phyloP scores from a whole-genome alignment of 2,113 vertebrate species.

The Phainopepla nitens region DNA sequence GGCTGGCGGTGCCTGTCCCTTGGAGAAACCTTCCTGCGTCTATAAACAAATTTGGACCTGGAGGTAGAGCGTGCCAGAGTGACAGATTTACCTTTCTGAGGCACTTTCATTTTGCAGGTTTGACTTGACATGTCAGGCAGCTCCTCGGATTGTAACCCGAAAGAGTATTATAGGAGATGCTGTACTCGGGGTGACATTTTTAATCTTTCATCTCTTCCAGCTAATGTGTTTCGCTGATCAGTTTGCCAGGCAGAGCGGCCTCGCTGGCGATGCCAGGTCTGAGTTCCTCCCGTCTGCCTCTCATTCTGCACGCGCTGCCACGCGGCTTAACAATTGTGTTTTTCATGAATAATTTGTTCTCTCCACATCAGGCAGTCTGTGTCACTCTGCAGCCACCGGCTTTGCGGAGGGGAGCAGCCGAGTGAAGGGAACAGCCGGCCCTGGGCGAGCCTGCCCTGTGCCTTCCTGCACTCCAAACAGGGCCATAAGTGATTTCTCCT shows the following conservation, averaged over 20 bases:
- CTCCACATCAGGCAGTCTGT: conserved; percentile 17
- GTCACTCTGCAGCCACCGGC: not conserved
- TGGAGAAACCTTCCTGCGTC: not conserved
- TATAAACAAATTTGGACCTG: not conserved
- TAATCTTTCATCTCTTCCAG: conserved; percentile 47
- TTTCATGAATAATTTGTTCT: conserved; percentile 54
- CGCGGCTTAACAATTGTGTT: conserved; percentile 23
- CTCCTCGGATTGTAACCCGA: not conserved
- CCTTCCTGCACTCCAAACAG: not conserved
- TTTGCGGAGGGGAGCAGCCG: not conserved
- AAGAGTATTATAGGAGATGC: not conserved
- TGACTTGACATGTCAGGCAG: not conserved
- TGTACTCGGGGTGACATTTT: conserved; percentile 17
- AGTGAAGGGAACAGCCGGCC: not conserved
- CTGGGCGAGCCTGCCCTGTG: not conserved
- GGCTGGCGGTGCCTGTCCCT: not conserved
- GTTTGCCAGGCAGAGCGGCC: conserved; percentile 29
- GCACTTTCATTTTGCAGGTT: not conserved
- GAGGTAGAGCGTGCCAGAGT: not conserved
- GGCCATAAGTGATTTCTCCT: not conserved
- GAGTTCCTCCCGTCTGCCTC: conserved; percentile 10
- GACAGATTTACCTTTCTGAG: conserved; percentile 33
- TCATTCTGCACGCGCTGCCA: conserved; percentile 26
- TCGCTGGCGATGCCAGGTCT: not conserved
- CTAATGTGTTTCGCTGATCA: not conserved